Evolutionary conservation across 1,140 invertebrate genomes (phyloP).

Genomic region (Macrocentrus cingulum): DNA sequence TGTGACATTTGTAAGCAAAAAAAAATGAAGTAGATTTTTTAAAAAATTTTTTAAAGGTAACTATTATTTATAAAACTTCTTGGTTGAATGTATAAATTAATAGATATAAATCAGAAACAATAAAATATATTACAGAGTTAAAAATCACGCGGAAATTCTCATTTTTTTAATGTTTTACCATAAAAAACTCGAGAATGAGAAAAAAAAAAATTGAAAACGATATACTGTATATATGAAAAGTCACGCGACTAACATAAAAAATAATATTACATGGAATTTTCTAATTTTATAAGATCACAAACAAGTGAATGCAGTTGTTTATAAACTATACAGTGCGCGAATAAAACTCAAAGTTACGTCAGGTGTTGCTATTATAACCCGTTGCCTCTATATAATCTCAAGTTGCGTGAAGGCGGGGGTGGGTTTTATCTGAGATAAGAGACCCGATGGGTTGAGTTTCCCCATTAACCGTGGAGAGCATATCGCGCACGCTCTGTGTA

Average conservation of each 20-base stretch:
- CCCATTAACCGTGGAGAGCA: slow-evolving; percentile 6
- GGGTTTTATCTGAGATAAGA: slow-evolving; percentile 1
- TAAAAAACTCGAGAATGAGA: no score
- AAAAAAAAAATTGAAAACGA: not conserved
- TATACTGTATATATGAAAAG: not conserved
- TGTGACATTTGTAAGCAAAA: no score
- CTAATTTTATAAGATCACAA: not conserved
- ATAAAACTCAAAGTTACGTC: not conserved
- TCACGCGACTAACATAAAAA: slow-evolving; percentile 5
- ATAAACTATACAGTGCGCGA: slow-evolving; percentile 2
- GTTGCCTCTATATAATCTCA: slow-evolving; percentile 10
- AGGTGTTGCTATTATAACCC: not conserved
- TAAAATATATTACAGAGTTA: no score
- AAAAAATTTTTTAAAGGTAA: no score
- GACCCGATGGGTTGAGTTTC: not conserved
- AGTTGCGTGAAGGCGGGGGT: not conserved
- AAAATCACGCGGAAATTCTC: no score
- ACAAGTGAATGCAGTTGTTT: not conserved
- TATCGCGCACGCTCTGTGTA: slow-evolving; percentile 12
- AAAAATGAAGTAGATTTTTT: no score
- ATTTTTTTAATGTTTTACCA: no score
- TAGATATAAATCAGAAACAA: no score
- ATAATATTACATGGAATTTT: not conserved
- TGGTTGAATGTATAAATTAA: no score
- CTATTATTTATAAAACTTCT: no score